These are phyloP conservation scores for Mycetomoellerius zeteki DNA, from an alignment of 1,140 invertebrate genomes.

Conservation along the genomic window DNA sequence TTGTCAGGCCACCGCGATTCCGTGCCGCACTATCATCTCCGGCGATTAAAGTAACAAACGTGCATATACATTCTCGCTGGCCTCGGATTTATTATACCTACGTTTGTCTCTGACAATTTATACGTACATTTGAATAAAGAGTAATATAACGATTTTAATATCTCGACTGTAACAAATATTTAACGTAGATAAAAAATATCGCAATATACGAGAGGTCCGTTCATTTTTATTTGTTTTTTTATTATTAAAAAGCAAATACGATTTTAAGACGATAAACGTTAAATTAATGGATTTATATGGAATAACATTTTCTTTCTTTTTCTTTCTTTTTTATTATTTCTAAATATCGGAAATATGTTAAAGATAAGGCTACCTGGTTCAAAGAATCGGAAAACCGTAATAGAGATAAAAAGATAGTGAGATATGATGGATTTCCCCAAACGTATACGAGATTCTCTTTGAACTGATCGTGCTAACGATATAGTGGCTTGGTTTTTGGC, in stretches of 20 bases:
- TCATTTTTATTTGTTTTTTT: neutral
- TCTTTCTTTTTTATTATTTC: constrained; percentile 3
- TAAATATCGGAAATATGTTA: neutral
- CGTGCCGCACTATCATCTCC: constrained; percentile 17
- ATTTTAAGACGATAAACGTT: neutral
- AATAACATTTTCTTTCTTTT: neutral
- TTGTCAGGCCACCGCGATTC: neutral
- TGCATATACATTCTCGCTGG: neutral
- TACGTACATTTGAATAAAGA: constrained; percentile 7
- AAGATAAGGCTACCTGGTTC: constrained; percentile 2
- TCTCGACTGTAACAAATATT: neutral
- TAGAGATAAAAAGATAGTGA: neutral
- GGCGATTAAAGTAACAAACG: constrained; percentile 24
- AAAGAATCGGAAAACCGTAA: constrained; percentile 24
- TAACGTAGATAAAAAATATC: neutral
- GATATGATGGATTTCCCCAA: constrained; percentile 24
- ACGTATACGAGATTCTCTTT: constrained; percentile 28
- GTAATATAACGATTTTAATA: constrained; percentile 18
- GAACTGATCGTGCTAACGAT: constrained; percentile 39
- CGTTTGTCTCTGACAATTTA: constrained; percentile 1
- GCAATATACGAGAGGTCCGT: neutral
- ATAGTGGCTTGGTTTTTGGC: constrained; percentile 54
- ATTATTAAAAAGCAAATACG: neutral
- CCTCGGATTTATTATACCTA: neutral
- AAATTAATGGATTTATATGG: neutral